Evolutionary conservation across 2,797 vertebrate species (phyloP).

Genomic region (Bovichtus diacanthus): DNA sequence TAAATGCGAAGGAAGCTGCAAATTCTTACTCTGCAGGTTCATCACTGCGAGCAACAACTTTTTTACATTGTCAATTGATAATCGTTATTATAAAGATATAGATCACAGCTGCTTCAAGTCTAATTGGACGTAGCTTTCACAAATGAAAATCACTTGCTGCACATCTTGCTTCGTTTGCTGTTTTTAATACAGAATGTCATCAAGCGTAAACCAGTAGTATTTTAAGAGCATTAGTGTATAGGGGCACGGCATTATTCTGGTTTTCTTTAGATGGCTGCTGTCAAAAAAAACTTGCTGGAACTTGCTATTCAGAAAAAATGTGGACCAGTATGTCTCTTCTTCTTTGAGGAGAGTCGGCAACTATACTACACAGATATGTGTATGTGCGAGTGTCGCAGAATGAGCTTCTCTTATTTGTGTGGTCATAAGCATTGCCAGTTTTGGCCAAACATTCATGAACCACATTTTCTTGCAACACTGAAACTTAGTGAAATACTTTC

Average conservation of each 20-base stretch:
- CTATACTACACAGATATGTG: not conserved
- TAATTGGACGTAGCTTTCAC: not conserved
- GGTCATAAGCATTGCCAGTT: not conserved
- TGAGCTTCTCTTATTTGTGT: not conserved
- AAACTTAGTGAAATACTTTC: slow-evolving; percentile 11
- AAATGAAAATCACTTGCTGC: not conserved
- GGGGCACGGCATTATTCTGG: not conserved
- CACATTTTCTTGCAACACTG: not conserved
- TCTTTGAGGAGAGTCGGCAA: not conserved
- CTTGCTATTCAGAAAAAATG: slow-evolving; percentile 10
- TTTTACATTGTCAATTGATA: too few relatives aligned
- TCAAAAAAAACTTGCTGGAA: not conserved
- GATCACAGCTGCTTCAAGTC: not conserved
- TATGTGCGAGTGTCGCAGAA: not conserved
- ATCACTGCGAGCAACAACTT: too few relatives aligned
- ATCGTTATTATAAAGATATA: not conserved
- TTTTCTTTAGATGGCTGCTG: not conserved
- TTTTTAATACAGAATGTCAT: not conserved
- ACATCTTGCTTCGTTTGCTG: not conserved
- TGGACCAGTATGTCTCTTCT: not conserved
- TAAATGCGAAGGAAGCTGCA: too few relatives aligned
- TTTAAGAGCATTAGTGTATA: not conserved
- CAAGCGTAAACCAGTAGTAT: not conserved
- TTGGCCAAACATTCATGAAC: not conserved
- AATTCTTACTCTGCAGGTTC: too few relatives aligned